These are phyloP conservation scores for Cygnus atratus DNA, from an alignment of 2,113 vertebrate genomes.

Conservation along the genomic window DNA sequence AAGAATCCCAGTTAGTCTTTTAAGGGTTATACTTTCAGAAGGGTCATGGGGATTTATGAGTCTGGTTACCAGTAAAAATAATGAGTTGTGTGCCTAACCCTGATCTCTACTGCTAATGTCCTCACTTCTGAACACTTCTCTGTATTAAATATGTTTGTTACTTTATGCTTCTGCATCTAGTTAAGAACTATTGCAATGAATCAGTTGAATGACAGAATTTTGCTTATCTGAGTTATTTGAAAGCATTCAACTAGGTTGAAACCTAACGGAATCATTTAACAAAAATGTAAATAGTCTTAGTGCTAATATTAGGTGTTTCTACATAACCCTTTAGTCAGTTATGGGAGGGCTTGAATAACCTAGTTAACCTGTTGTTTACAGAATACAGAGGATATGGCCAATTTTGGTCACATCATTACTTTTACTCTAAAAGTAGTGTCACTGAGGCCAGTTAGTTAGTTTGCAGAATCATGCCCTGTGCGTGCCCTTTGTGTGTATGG, in stretches of 20 bases:
- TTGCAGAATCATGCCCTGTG: not conserved
- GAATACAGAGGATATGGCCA: not conserved
- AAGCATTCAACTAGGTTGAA: slow-evolving; percentile 36
- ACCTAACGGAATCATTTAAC: slow-evolving; percentile 31
- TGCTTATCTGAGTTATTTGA: slow-evolving; percentile 43
- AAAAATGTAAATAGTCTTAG: slow-evolving; percentile 25
- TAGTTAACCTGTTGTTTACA: not conserved
- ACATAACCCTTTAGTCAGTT: not conserved
- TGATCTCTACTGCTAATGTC: not conserved
- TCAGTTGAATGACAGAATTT: slow-evolving; percentile 7
- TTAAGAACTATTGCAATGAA: slow-evolving; percentile 26
- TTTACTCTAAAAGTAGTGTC: not conserved
- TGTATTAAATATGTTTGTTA: slow-evolving; percentile 7
- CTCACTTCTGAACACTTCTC: not conserved
- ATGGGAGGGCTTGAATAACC: not conserved
- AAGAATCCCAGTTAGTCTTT: not conserved
- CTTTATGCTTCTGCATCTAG: not conserved
- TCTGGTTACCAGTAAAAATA: slow-evolving; percentile 48
- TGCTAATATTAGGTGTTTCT: not conserved
- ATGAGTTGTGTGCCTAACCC: not conserved
- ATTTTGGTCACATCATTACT: not conserved
- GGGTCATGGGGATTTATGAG: slow-evolving; percentile 15
- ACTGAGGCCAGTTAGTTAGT: not conserved
- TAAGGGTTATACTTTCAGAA: not conserved
- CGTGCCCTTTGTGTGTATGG: not conserved